Evolutionary conservation across 2,888 invertebrate genomes (phyloP).

Genomic region (Zygogramma bicolorata): DNA sequence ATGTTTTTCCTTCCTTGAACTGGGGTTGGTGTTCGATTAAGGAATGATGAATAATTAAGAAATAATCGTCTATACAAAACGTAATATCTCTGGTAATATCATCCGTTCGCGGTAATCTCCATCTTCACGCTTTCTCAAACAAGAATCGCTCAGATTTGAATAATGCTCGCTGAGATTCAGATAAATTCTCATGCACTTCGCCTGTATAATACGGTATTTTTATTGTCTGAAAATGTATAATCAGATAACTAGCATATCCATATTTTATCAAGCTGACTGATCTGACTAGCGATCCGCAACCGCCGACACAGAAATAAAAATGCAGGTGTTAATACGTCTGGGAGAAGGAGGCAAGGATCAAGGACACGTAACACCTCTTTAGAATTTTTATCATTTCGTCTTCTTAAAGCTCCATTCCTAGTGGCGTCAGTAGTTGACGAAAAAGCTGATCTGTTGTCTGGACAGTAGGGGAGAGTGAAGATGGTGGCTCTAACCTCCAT

Average conservation of each 20-base stretch:
- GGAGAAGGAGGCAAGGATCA: slow-evolving; percentile 3
- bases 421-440: neutral
- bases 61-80: no score
- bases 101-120: no score
- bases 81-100: no score
- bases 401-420: neutral
- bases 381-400: neutral
- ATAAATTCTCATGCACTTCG: slow-evolving; percentile 1
- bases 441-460: no score
- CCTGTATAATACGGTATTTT: neutral
- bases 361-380: neutral
- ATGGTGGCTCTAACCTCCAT: no score
- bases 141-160: slow-evolving; percentile 1
- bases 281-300: neutral
- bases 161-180: neutral
- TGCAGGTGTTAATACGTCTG: slow-evolving; percentile 4
- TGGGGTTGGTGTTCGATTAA: no score
- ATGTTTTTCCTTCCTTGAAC: no score
- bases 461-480: no score
- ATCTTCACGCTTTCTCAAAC: neutral
- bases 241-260: neutral
- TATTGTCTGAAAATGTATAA: slow-evolving; percentile 7
- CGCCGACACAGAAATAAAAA: neutral
- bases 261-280: slow-evolving; percentile 6
- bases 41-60: no score